Evolutionary conservation across 2,797 vertebrate species (phyloP).

Genomic region (Eupleurogrammus muticus): DNA sequence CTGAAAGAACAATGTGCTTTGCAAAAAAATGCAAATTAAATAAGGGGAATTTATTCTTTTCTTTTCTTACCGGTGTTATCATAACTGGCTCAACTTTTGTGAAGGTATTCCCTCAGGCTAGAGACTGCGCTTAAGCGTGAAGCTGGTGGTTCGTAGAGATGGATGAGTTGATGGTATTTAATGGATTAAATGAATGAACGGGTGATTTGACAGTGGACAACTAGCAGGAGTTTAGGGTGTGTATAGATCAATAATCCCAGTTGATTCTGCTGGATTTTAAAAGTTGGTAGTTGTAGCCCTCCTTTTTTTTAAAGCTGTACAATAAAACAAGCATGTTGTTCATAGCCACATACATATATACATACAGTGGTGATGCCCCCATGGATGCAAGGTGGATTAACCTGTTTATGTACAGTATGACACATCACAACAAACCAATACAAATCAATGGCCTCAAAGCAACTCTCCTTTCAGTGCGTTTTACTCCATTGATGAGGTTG

Average conservation of each 20-base stretch:
- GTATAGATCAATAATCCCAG: conserved; percentile 48
- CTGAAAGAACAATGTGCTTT: conserved; percentile 4
- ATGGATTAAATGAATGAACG: conserved; percentile 51
- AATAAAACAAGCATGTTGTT: conserved; percentile 70
- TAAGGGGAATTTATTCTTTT: not conserved
- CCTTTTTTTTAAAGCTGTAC: conserved; percentile 47
- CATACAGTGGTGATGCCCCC: conserved; percentile 89
- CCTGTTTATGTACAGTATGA: conserved; percentile 72
- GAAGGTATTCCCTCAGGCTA: conserved; percentile 9
- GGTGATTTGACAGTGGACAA: conserved; percentile 72
- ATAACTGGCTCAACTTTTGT: not conserved
- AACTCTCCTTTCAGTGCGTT: conserved; percentile 18
- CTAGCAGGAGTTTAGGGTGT: conserved; percentile 59
- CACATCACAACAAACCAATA: conserved; percentile 74
- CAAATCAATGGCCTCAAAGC: conserved; percentile 71
- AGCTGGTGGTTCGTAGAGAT: conserved; percentile 29
- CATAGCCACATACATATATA: conserved; percentile 87
- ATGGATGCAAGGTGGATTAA: conserved; percentile 84
- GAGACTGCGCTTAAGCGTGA: conserved; percentile 18
- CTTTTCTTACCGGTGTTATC: not conserved
- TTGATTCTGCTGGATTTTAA: conserved; percentile 36
- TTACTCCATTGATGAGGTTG: not conserved
- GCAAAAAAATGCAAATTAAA: not conserved
- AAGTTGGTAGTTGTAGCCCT: conserved; percentile 37
- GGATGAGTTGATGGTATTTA: conserved; percentile 33